phyloP scores from a whole-genome alignment of 2,113 vertebrate genomes.

The Rhodinocichla rosea region DNA sequence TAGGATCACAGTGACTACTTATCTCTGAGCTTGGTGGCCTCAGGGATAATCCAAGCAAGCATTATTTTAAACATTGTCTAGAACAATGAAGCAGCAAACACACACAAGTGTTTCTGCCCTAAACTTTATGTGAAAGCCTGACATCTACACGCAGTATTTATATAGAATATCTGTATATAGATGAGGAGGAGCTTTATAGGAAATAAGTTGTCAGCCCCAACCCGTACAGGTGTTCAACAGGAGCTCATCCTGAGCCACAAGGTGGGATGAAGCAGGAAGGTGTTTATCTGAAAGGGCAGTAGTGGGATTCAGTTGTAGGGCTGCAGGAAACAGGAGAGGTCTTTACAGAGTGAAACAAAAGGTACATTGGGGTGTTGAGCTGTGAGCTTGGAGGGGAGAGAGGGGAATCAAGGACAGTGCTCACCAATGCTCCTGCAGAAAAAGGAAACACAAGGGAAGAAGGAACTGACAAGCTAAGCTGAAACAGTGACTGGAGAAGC shows the following conservation, averaged over 20 bases:
- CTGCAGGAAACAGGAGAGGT: neutral
- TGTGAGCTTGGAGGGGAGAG: neutral
- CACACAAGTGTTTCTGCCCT: neutral
- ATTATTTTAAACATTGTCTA: neutral
- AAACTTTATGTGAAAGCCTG: neutral
- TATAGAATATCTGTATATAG: neutral
- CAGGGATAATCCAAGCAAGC: neutral
- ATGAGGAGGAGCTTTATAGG: neutral
- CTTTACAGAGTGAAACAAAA: neutral
- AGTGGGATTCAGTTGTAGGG: neutral
- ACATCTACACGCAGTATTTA: neutral
- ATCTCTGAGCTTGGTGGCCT: neutral
- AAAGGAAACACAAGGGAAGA: neutral
- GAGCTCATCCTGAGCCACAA: neutral
- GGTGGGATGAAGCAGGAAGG: neutral
- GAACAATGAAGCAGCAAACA: neutral
- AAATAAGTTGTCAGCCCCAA: neutral
- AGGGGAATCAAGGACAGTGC: neutral
- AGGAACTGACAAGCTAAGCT: neutral
- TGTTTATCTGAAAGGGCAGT: neutral
- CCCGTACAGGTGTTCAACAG: neutral
- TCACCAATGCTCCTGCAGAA: neutral
- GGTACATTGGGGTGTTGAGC: neutral
- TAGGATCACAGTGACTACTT: neutral
- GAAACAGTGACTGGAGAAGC: neutral